Conservation (phyloP, 2,113 vertebrate genomes). For the Dasypus novemcinctus region DNA sequence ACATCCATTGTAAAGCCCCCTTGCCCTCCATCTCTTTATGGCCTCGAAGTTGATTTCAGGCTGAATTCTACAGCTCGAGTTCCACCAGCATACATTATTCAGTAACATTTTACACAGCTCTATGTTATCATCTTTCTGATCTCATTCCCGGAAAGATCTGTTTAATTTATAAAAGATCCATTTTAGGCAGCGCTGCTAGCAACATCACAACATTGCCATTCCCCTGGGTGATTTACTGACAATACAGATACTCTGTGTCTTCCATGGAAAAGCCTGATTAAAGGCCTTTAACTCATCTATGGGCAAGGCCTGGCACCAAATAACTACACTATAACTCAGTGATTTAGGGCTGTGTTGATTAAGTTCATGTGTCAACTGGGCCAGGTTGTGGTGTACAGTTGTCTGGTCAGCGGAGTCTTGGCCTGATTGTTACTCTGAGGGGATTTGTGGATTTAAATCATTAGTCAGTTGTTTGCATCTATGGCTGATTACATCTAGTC, state of each 20-base stretch:
- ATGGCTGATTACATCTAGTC: no score
- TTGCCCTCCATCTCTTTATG: not conserved
- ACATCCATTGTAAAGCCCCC: not conserved
- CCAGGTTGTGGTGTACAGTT: no score
- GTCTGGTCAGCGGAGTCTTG: no score
- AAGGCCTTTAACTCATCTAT: not conserved
- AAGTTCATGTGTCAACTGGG: no score
- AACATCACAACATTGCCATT: constrained; percentile 20
- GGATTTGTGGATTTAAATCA: no score
- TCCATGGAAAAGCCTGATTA: not conserved
- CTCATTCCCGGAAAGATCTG: constrained; percentile 50
- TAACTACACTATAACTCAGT: not conserved
- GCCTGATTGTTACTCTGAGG: no score
- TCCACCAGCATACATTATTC: constrained; percentile 39
- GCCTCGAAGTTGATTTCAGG: not conserved
- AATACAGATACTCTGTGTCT: not conserved
- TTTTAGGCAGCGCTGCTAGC: not conserved
- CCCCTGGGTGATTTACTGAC: not conserved
- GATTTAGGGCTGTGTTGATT: not conserved
- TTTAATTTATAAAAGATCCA: constrained; percentile 18
- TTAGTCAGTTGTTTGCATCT: no score
- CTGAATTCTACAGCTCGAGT: not conserved
- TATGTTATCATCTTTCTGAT: constrained; percentile 46
- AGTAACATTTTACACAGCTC: constrained; percentile 49
- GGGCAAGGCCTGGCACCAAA: not conserved